Conservation (phyloP, 2,113 vertebrate genomes). For the Bungarus multicinctus region DNA sequence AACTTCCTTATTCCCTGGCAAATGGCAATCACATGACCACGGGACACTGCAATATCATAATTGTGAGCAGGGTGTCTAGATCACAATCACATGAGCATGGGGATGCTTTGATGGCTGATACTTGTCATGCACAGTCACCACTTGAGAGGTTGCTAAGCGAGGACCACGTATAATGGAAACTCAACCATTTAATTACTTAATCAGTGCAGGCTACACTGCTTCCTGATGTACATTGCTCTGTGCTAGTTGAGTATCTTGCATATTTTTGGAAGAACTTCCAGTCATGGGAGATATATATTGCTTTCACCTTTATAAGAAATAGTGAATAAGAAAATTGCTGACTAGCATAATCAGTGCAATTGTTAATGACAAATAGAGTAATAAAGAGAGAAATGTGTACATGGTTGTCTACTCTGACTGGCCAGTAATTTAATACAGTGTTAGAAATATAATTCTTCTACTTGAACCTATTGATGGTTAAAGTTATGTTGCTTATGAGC, state of each 20-base stretch:
- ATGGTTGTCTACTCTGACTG: neutral
- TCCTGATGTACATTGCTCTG: neutral
- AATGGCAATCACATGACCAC: neutral
- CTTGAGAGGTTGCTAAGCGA: neutral
- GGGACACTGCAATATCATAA: neutral
- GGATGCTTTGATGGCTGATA: neutral
- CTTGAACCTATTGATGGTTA: neutral
- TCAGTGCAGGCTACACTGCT: neutral
- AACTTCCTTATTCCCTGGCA: neutral
- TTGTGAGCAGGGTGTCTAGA: neutral
- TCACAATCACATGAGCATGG: neutral
- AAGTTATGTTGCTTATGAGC: neutral
- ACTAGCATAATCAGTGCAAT: neutral
- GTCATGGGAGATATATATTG: neutral
- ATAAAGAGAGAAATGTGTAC: slow-evolving; percentile 10
- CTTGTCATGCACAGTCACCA: neutral
- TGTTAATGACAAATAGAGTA: slow-evolving; percentile 25
- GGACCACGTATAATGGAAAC: neutral
- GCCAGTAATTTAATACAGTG: neutral
- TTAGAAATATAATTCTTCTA: neutral
- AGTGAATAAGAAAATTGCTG: neutral
- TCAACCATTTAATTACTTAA: neutral
- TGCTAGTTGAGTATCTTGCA: neutral
- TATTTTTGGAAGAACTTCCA: neutral
- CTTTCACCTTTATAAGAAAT: neutral